Evolutionary conservation across 1,140 invertebrate species (phyloP), one percentile per base, ranked within the genome.

Genomic region (Mamestra configurata): DNA sequence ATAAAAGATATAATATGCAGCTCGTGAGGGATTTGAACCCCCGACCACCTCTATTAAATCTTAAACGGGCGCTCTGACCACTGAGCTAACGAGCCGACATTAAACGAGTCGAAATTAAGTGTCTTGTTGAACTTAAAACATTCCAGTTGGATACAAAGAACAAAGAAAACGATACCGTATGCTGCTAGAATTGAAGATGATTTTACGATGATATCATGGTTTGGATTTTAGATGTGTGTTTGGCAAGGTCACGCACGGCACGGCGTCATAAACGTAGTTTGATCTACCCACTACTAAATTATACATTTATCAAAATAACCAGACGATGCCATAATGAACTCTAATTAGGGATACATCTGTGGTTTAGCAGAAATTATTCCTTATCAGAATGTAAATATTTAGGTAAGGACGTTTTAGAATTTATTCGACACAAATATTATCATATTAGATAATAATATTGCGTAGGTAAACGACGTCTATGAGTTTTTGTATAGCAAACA

Each of bases 21-120:
- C 61, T 68, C 76, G 76, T 77, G 76, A 75, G 27, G 72, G 72
- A 75, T 75, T 75, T 59, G 72, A 75, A 75, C 72, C 72, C 49
- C 13, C 72, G 76, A 77, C 76, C 61, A 37, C 61, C 61, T 61
- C 73, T 64, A 49, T 64, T 64, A 70, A n/a, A 51, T 40, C 1
- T 35, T 11, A 64, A 40, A 18, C 27, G 73, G 73, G 73, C n/a
- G 73, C 73, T 76, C 73, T 76, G 2, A 76, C 73, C 73, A 46
- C 76, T 77, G 61, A 68, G 76, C 76, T 77, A 79, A 70, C 64
- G 66, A 75, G 71, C 71, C 49, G 15, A 20, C 1, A 4, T 0
- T 0, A 4, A 13, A 3, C 0, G 0, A 7, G 5, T 4, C 66
- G 22, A 70, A 70, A 37, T 53, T 31, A 0, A 1, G 6, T 0